phyloP scores from a whole-genome alignment of 2,888 invertebrate species.

The Aspidiotus rigidus region DNA sequence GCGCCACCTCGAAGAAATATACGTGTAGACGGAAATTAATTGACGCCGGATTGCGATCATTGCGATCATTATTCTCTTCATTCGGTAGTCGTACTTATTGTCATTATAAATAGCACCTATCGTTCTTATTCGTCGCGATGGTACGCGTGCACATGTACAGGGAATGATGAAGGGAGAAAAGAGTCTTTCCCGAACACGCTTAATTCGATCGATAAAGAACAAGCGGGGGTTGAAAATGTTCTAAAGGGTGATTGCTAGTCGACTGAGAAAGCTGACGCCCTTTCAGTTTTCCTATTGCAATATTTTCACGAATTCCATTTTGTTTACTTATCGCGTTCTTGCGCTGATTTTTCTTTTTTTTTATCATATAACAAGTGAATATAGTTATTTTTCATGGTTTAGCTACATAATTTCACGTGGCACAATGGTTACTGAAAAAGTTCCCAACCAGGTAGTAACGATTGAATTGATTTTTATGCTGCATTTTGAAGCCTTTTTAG shows the following conservation, averaged over 20 bases:
- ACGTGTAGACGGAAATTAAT: too few relatives aligned
- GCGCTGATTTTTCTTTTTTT: conserved; percentile 7
- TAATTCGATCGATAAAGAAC: conserved; percentile 28
- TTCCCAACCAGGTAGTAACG: conserved; percentile 15
- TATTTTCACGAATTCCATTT: conserved; percentile 10
- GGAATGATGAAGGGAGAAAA: too few relatives aligned
- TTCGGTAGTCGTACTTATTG: too few relatives aligned
- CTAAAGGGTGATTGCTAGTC: conserved; percentile 21
- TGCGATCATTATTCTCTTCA: too few relatives aligned
- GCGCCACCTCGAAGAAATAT: too few relatives aligned
- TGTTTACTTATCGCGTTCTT: background rate
- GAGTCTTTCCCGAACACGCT: background rate
- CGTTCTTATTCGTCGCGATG: background rate
- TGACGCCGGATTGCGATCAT: too few relatives aligned
- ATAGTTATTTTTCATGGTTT: background rate
- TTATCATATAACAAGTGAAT: background rate
- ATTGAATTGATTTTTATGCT: too few relatives aligned
- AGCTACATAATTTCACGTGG: background rate
- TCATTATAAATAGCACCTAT: too few relatives aligned
- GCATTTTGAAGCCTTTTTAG: too few relatives aligned
- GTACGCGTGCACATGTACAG: background rate
- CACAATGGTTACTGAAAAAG: conserved; percentile 26
- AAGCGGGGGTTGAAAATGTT: conserved; percentile 23
- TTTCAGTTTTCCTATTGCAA: conserved; percentile 14
- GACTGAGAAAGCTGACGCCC: conserved; percentile 32